Percentiles rank a stretch among this genome's conserved stretches.
phyloP scores from a whole-genome alignment of 1,140 invertebrate species.

The Frieseomelitta varia region DNA sequence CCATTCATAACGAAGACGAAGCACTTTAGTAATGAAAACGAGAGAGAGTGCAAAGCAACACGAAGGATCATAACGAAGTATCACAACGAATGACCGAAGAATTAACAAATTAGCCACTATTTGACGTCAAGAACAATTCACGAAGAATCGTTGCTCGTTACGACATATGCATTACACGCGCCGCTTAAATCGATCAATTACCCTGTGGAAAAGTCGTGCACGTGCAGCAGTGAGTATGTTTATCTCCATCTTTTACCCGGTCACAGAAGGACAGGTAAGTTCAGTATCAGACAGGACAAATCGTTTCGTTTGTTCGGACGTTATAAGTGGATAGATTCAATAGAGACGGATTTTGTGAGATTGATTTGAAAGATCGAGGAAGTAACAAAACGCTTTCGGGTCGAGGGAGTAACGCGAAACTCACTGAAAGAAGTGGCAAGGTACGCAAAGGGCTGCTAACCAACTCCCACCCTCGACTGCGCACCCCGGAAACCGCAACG shows the following conservation, averaged over 20 bases:
- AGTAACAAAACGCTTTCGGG: background rate
- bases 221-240: background rate
- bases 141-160: constrained; percentile 7
- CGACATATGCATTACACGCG: constrained; percentile 9
- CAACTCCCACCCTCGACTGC: constrained; percentile 36
- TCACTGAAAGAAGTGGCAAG: constrained; percentile 20
- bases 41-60: no score
- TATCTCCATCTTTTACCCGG: background rate
- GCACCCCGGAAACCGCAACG: constrained; percentile 52
- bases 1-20: background rate
- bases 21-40: background rate
- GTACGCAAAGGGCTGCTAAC: background rate
- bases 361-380: background rate
- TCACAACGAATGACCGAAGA: background rate
- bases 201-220: constrained; percentile 22
- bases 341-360: background rate
- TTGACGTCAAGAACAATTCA: constrained; percentile 21
- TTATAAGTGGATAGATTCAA: no score
- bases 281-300: background rate
- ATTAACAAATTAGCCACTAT: background rate
- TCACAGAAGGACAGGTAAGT: background rate
- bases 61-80: background rate
- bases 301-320: background rate
- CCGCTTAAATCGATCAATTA: constrained; percentile 43
- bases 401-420: constrained; percentile 31